Base-by-base conservation (phyloP, 2,797 vertebrate species). In the Pempheris klunzingeri region DNA sequence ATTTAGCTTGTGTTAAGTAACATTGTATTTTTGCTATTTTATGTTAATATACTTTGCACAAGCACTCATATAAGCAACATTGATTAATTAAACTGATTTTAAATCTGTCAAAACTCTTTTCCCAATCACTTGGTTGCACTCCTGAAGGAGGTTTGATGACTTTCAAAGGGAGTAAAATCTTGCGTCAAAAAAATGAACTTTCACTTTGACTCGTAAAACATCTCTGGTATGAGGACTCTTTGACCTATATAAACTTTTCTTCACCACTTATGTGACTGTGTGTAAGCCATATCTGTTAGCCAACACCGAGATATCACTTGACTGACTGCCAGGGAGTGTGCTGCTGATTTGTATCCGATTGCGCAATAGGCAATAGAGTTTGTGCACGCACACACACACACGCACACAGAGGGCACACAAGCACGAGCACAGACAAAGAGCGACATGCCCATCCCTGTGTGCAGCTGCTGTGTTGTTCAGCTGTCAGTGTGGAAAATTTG, bases 401-500 rank as follows among this genome's bases (percentile, higher is more conserved):
- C 68, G 60, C 80, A 58, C 38, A 44, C 39, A 36, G 8, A 12
- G n/a, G n/a, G n/a, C n/a, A 78, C 55, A 69, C 54, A 80, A n/a
- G n/a, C 68, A 75, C 34, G 3, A 74, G 82, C 47, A 63, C 53
- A 73, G 53, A 74, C 71, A 22, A 76, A 77, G 64, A 88, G 49
- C 65, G 82, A 71, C 71, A 69, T 90, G 91, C 90, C 90, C 81
- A 82, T 80, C 87, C 88, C 90, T 87, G 36, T 3, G 55, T 85
- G 84, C 90, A 92, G 90, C 92, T 92, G 91, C 80, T 70, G 63
- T 72, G 88, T 71, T 79, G 74, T 78, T 90, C 91, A 92, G 88
- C 92, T 92, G 92, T 92, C 76, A 30, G 57, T 72, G 72, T 90
- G 83, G 82, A 89, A 84, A 67, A 84, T 87, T 61, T 77, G 69